A percentile compares a stretch with the other conserved stretches of the same genome.
phyloP scores from a whole-genome alignment of 2,797 vertebrate genomes.

The Alfaro cultratus region DNA sequence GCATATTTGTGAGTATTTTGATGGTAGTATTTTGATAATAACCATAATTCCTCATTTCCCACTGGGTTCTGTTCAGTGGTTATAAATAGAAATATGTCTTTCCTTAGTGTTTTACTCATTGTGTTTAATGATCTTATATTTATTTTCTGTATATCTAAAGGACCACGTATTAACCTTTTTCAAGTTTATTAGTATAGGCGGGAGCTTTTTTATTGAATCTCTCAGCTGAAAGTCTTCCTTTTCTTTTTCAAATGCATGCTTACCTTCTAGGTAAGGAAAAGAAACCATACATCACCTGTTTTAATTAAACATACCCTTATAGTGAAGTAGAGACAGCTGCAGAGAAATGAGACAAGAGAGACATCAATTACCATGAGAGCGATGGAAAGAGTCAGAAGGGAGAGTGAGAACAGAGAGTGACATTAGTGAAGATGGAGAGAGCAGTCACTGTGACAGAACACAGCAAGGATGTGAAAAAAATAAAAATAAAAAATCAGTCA shows the following conservation, averaged over 20 bases:
- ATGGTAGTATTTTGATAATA: not conserved
- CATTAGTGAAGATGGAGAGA: constrained; percentile 35
- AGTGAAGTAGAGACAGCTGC: constrained; percentile 53
- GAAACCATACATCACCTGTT: constrained; percentile 67
- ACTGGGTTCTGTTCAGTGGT: not conserved
- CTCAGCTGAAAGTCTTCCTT: constrained; percentile 23
- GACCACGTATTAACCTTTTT: not conserved
- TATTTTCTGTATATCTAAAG: not conserved
- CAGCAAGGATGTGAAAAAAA: constrained; percentile 37
- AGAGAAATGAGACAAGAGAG: constrained; percentile 62
- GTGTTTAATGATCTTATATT: not conserved
- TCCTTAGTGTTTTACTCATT: not conserved
- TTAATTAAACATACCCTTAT: constrained; percentile 74
- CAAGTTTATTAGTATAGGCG: not conserved
- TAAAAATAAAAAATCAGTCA: constrained; percentile 26
- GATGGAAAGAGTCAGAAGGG: constrained; percentile 54
- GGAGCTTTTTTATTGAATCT: not conserved
- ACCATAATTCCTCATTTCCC: not conserved
- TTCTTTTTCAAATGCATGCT: constrained; percentile 33
- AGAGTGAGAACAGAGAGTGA: constrained; percentile 12
- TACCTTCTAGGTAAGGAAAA: constrained; percentile 57
- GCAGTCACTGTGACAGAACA: constrained; percentile 40
- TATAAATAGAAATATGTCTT: not conserved
- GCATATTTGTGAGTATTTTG: not conserved
- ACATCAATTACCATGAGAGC: constrained; percentile 67